These are phyloP conservation scores for Brachylomia viminalis DNA, from an alignment of 2,888 invertebrate genomes.

Conservation along the genomic window DNA sequence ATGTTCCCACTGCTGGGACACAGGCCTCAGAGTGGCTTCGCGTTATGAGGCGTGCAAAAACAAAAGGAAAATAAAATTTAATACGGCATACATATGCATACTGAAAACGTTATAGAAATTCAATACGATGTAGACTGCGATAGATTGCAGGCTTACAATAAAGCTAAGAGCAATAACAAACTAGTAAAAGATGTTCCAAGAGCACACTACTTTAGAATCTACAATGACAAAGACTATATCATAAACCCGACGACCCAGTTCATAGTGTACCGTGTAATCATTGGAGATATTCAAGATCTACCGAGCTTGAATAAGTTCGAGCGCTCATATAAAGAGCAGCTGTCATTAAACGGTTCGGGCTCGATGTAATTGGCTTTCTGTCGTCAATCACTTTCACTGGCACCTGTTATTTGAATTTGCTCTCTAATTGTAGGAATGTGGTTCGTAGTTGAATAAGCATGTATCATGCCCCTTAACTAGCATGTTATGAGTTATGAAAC, in stretches of 20 bases:
- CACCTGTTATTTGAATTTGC: slow-evolving; percentile 61
- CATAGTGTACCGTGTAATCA: slow-evolving; percentile 30
- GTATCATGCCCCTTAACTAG: slow-evolving; percentile 14
- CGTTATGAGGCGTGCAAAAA: too few species aligned
- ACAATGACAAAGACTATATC: slow-evolving; percentile 2
- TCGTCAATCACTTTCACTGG: slow-evolving; percentile 65
- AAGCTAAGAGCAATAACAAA: background rate
- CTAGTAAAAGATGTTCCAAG: background rate
- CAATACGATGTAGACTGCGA: background rate
- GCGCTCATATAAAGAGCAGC: slow-evolving; percentile 43
- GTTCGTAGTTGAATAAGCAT: slow-evolving; percentile 51
- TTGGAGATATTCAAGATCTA: slow-evolving; percentile 18
- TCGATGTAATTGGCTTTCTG: slow-evolving; percentile 66
- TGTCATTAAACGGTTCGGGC: slow-evolving; percentile 48
- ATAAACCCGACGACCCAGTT: slow-evolving; percentile 20
- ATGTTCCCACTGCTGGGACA: too few species aligned
- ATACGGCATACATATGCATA: background rate
- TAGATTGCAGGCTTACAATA: background rate
- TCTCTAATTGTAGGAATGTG: slow-evolving; percentile 65
- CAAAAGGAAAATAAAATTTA: too few species aligned
- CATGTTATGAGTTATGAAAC: slow-evolving; percentile 41
- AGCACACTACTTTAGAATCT: background rate
- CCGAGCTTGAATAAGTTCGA: slow-evolving; percentile 30
- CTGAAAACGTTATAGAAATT: slow-evolving; percentile 3
- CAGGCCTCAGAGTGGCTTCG: too few species aligned